Evolutionary conservation across 1,140 invertebrate genomes (phyloP).

Genomic region (Bacillus rossius): DNA sequence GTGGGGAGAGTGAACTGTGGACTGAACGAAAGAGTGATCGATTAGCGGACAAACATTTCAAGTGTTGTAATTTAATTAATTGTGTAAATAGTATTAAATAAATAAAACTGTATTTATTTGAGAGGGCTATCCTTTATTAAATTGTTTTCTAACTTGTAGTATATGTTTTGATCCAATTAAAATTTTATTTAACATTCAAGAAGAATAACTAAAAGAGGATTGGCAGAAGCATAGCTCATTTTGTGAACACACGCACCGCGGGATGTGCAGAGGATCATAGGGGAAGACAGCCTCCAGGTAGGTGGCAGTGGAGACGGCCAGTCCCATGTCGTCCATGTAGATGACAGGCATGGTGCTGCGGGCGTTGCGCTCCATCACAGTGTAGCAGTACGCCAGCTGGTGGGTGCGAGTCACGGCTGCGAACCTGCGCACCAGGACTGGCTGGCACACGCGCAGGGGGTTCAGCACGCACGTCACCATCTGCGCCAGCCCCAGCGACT

Average conservation of each 20-base stretch:
- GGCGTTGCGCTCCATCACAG: slow-evolving; percentile 81
- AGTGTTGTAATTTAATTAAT: too few relatives aligned
- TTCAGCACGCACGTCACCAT: slow-evolving; percentile 81
- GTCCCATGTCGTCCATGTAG: slow-evolving; percentile 43
- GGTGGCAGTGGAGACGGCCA: slow-evolving; percentile 36
- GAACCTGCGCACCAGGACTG: slow-evolving; percentile 74
- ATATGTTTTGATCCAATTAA: too few relatives aligned
- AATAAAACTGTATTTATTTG: too few relatives aligned
- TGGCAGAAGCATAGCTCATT: too few relatives aligned
- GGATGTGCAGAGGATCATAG: slow-evolving; percentile 72
- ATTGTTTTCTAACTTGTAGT: too few relatives aligned
- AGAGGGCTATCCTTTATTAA: too few relatives aligned
- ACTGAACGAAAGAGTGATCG: too few relatives aligned
- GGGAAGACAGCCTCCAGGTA: slow-evolving; percentile 63
- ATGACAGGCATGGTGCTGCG: slow-evolving; percentile 56
- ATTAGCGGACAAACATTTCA: too few relatives aligned
- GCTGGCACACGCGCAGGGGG: slow-evolving; percentile 73
- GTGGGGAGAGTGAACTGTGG: too few relatives aligned
- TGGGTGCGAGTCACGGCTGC: slow-evolving; percentile 77
- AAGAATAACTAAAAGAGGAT: too few relatives aligned
- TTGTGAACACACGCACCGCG: slow-evolving; percentile 52
- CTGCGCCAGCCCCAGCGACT: slow-evolving; percentile 74
- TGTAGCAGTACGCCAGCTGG: slow-evolving; percentile 88
- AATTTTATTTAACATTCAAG: too few relatives aligned
- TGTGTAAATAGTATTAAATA: too few relatives aligned